phyloP scores from a whole-genome alignment of 2,797 vertebrate genomes.

The Muscicapa striata region DNA sequence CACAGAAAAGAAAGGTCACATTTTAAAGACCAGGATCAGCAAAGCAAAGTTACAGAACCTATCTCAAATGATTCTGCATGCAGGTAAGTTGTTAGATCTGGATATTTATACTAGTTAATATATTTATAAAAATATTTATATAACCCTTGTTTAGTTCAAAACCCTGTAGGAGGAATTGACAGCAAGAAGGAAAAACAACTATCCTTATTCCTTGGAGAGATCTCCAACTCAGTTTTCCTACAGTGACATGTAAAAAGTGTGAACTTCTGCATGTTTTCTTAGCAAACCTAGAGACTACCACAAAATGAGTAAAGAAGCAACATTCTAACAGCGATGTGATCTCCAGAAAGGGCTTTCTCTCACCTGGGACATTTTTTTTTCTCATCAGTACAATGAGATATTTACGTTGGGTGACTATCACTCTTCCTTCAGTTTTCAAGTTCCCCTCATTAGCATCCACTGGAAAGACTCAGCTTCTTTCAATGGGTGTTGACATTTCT shows the following conservation, averaged over 20 bases:
- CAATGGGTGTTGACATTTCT: neutral
- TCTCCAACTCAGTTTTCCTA: neutral
- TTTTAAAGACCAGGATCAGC: neutral
- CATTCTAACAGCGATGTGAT: neutral
- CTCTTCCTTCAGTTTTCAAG: neutral
- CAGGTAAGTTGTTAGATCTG: neutral
- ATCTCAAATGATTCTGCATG: neutral
- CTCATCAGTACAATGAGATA: neutral
- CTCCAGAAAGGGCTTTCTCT: neutral
- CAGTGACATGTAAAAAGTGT: neutral
- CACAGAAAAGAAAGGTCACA: neutral
- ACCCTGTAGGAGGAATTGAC: neutral
- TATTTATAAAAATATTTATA: neutral
- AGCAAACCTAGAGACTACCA: neutral
- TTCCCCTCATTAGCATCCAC: neutral
- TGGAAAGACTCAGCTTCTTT: neutral
- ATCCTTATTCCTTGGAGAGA: neutral
- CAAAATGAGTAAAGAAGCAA: neutral
- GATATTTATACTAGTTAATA: neutral
- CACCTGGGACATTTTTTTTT: neutral
- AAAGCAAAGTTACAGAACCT: neutral
- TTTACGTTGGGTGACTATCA: neutral
- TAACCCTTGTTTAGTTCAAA: neutral
- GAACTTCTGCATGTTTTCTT: neutral
- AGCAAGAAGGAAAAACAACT: neutral